phyloP scores from a whole-genome alignment of 30 jellyfish, hydroid and myxozoan species.

The Hydractinia echinata region DNA sequence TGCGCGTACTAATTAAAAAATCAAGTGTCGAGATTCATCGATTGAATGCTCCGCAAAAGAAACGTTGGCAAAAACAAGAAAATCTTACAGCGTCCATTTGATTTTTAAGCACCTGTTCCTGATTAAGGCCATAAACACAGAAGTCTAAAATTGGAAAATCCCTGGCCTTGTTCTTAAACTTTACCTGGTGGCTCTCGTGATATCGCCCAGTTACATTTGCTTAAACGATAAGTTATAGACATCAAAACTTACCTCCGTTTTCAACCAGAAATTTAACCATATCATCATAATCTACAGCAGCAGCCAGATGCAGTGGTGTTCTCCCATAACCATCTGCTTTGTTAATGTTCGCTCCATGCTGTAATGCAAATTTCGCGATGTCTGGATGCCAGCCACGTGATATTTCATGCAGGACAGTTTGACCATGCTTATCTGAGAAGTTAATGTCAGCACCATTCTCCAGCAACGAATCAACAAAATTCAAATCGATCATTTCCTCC shows the following conservation, averaged over 20 bases:
- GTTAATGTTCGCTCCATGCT: conserved; percentile 88
- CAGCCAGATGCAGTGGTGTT: conserved; percentile 92
- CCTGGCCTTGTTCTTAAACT: no score
- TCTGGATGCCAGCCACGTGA: conserved; percentile 99
- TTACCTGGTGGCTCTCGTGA: no score
- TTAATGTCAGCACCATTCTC: conserved; percentile 95
- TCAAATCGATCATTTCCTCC: conserved; percentile 82
- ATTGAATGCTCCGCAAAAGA: no score
- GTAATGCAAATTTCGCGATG: conserved; percentile 89
- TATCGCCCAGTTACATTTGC: no score
- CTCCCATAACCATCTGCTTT: conserved; percentile 85
- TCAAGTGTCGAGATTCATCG: no score
- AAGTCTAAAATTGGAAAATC: no score
- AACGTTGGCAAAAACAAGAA: no score
- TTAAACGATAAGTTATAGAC: no score
- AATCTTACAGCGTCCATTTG: no score
- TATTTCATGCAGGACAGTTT: conserved; percentile 89
- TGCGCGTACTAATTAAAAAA: no score
- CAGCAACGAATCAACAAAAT: conserved; percentile 85
- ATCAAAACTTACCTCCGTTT: conserved; percentile 70
- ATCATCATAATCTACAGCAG: conserved; percentile 96
- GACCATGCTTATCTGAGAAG: conserved; percentile 90
- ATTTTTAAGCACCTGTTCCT: no score
- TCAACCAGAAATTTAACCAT: conserved; percentile 88
- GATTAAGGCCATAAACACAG: not conserved